Evolutionary conservation across 2,113 vertebrate species (phyloP), one percentile per base, ranked within the genome.

Genomic region (zebrafish (Danio rerio)): DNA sequence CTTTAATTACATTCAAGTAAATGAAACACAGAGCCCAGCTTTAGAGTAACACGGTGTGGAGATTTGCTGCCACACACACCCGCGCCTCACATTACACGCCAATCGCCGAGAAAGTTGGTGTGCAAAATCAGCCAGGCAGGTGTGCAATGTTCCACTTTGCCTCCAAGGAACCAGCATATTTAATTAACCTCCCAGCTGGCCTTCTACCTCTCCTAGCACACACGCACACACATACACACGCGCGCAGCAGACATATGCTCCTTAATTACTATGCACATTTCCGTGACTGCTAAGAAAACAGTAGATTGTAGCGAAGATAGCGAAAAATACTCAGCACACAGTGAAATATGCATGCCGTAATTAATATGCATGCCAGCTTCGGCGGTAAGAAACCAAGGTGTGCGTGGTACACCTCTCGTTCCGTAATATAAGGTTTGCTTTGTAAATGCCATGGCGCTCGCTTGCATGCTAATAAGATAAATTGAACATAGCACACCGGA

Each of bases 171-270:
- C 78, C 45, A 63, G 45, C 49, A 86, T 83, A 85, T 82, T 85
- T 85, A 89, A 90, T 89, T 88, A 89, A 87, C 82, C 79, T 89
- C 83, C 66, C 86, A 84, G 86, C 81, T 88, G 89, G 80, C 86
- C 83, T 65, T 63, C 73, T 85, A 78, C 79, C 83, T 58, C 69
- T 71, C 43, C 53, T 71, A 84, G 84, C 86, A 83, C 45, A 61
- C 50, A 12, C 43, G 58, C 53, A 59, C 18, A 50, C 63, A 58
- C 40, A 61, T 58, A 52, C 59, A 85, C 86, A 83, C 40, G 52
- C 50, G 9, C 21, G 63, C 62, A 65, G 61, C 65, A 52, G 53
- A 31, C 65, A 82, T 47, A 79, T 78, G 81, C 31, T 53, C 68
- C 63, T 53, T 56, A 70, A 50, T 52, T 43, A 43, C 7, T 62